phyloP scores from a whole-genome alignment of 1,140 invertebrate genomes.

The Caenorhabditis tropicalis region DNA sequence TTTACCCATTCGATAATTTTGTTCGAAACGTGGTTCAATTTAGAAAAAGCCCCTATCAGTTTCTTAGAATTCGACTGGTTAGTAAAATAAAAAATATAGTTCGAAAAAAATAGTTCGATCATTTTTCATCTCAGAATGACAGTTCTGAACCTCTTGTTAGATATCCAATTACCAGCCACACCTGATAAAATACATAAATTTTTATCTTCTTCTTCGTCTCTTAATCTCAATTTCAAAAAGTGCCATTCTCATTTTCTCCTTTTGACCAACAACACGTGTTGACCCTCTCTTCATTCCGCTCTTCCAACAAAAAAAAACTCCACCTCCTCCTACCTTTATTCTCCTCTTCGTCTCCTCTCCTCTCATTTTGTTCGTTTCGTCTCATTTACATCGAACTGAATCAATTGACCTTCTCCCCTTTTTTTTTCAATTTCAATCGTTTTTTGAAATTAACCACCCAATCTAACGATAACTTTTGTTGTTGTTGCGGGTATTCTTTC shows the following conservation, averaged over 20 bases:
- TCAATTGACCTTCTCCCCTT: constrained; percentile 15
- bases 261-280: not conserved
- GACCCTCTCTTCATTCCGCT: constrained; percentile 8
- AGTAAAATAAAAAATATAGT: too few species aligned
- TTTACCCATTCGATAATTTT: too few species aligned
- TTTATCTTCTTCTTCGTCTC: not conserved
- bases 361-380: constrained; percentile 19
- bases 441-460: constrained; percentile 35
- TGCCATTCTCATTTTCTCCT: not conserved
- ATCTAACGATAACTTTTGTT: not conserved
- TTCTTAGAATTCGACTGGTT: too few species aligned
- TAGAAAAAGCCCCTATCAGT: too few species aligned
- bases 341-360: not conserved
- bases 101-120: too few species aligned
- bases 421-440: not conserved
- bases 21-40: too few species aligned
- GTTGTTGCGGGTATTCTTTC: not conserved
- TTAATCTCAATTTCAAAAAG: not conserved
- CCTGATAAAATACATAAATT: not conserved
- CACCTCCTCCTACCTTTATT: not conserved
- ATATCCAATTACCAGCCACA: not conserved
- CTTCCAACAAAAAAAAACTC: not conserved
- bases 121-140: too few species aligned
- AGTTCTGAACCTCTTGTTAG: too few species aligned
- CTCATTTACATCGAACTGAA: constrained; percentile 22